Evolutionary conservation across 2,797 vertebrate genomes (phyloP), one percentile per base, ranked within the genome.

Genomic region (Thalassophryne amazonica): DNA sequence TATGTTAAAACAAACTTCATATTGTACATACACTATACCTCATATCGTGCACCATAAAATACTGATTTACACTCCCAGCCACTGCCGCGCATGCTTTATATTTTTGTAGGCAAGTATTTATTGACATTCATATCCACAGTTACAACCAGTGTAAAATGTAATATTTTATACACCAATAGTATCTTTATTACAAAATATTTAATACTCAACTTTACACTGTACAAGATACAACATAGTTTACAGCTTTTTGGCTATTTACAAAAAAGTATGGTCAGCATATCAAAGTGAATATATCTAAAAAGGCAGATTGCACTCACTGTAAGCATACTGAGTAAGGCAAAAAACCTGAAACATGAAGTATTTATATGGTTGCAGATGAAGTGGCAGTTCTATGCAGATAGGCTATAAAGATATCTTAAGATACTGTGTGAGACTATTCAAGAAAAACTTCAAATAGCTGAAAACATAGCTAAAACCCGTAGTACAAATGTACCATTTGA

Each of bases 101-200:
- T 15, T 3, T 13, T 5, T 1, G 5, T 19, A 35, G 12, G 11
- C n/a, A 32, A 9, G 18, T 1, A 32, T 21, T 11, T 36, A 0
- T 16, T 43, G 3, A 46, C 11, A 51, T 12, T 53, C 22, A 34
- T 4, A 53, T 16, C 1, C 13, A 29, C 7, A 48, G 10, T 18
- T 9, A 45, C 17, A 7, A 22, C 4, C 12, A 7, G 10, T 3
- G 6, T 15, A 24, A 14, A 41, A 12, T 30, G 34, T 41, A 1
- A 42, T 65, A 59, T 81, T 87, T 88, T 85, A 76, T 86, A 88
- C 87, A 90, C 67, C 85, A 90, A 87, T 86, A 83, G 80, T 81
- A 70, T 86, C 72, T 91, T 91, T 89, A 88, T 90, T 90, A 90
- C 78, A 91, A 91, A 90, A 90, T 88, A 83, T 77, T 87, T 63